A percentile compares a stretch with the other conserved stretches of the same genome.
Evolutionary conservation across 2,797 vertebrate genomes (phyloP).

Genomic region (Clarias pachynema): DNA sequence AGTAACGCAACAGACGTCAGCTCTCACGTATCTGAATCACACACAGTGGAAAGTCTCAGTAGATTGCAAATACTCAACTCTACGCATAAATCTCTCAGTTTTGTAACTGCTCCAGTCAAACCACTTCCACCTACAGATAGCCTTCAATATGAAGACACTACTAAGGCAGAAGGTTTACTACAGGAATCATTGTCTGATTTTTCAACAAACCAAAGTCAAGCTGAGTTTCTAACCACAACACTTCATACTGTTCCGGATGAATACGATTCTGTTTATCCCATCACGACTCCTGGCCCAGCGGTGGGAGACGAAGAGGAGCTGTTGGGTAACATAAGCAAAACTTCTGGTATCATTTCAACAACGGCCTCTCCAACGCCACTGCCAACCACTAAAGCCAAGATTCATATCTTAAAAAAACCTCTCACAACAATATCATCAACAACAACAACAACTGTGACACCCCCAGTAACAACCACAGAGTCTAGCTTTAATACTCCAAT

Average conservation of each 20-base stretch:
- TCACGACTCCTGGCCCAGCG: slow-evolving; percentile 65
- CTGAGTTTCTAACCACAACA: slow-evolving; percentile 34
- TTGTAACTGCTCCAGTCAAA: not conserved
- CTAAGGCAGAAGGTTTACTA: slow-evolving; percentile 15
- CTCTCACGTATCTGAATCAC: slow-evolving; percentile 3
- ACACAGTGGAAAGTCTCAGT: slow-evolving; percentile 5
- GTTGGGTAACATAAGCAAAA: slow-evolving; percentile 6
- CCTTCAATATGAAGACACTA: not conserved
- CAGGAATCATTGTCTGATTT: not conserved
- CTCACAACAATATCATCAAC: slow-evolving; percentile 27
- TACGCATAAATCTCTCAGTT: not conserved
- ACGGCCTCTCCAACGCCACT: slow-evolving; percentile 57
- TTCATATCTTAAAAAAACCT: not conserved
- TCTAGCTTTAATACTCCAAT: slow-evolving; percentile 19
- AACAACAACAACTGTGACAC: slow-evolving; percentile 23
- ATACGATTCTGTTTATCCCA: slow-evolving; percentile 40
- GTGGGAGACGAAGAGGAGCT: slow-evolving; percentile 49
- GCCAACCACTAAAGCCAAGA: slow-evolving; percentile 20
- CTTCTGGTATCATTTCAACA: slow-evolving; percentile 19
- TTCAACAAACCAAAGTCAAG: slow-evolving; percentile 38
- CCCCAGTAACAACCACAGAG: slow-evolving; percentile 25
- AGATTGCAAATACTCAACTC: slow-evolving; percentile 2
- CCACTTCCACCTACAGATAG: not conserved
- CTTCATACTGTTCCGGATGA: slow-evolving; percentile 53
- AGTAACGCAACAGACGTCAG: slow-evolving; percentile 24